Percentiles rank a stretch among this genome's conserved stretches.
Evolutionary conservation across 2,888 invertebrate species (phyloP).

Genomic region (Clostera curtula): DNA sequence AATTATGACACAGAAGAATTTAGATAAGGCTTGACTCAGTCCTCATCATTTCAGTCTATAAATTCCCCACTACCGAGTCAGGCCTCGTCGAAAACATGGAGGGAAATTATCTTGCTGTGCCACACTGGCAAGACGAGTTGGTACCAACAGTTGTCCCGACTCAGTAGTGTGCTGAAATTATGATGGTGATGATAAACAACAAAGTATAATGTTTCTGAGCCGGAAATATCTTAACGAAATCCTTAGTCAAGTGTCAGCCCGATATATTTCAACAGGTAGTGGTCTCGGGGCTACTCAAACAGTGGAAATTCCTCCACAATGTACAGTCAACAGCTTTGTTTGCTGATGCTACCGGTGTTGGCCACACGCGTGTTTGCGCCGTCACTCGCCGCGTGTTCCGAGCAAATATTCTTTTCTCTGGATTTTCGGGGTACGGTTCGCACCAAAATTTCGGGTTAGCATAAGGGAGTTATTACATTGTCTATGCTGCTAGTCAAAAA

Average conservation of each 20-base stretch:
- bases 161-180: too few relatives aligned
- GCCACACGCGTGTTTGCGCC: conserved; percentile 59
- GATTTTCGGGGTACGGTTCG: conserved; percentile 54
- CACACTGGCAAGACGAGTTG: too few relatives aligned
- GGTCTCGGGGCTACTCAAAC: conserved; percentile 42
- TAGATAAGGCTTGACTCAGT: too few relatives aligned
- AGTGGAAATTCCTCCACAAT: conserved; percentile 49
- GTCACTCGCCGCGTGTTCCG: conserved; percentile 33
- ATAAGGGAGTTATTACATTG: neutral
- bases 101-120: too few relatives aligned
- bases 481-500: too few relatives aligned
- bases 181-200: too few relatives aligned
- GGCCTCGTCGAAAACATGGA: too few relatives aligned
- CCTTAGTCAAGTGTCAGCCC: conserved; percentile 1
- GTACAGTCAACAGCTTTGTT: conserved; percentile 62
- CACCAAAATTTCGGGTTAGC: conserved; percentile 18
- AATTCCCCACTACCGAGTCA: too few relatives aligned
- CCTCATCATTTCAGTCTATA: too few relatives aligned
- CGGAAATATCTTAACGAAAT: conserved; percentile 18
- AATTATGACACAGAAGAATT: too few relatives aligned
- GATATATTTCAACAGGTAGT: conserved; percentile 38
- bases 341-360: conserved; percentile 70
- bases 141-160: too few relatives aligned
- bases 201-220: too few relatives aligned
- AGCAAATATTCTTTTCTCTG: conserved; percentile 58